Percentiles rank a stretch among this genome's conserved stretches.
phyloP scores from a whole-genome alignment of 2,888 invertebrate genomes.

The Callosobruchus maculatus region DNA sequence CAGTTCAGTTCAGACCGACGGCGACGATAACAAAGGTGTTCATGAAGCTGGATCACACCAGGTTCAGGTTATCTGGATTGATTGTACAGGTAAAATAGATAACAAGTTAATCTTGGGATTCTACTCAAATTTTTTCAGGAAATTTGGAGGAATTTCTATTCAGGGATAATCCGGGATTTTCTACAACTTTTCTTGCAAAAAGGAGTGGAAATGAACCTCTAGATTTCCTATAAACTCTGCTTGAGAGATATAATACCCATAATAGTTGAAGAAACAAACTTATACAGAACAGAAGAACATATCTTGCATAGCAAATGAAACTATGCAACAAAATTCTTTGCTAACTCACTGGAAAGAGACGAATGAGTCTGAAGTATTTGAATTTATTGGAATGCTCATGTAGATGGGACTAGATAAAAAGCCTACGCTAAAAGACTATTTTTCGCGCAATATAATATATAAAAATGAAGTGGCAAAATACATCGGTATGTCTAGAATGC shows the following conservation, averaged over 20 bases:
- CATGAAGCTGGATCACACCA: too few species aligned
- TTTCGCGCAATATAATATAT: conserved; percentile 6
- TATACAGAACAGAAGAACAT: conserved; percentile 12
- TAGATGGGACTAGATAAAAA: conserved; percentile 23
- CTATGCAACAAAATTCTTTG: conserved; percentile 1
- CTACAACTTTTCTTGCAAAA: neutral
- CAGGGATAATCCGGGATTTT: neutral
- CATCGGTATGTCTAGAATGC: conserved; percentile 8
- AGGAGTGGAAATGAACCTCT: neutral
- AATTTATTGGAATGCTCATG: conserved; percentile 19
- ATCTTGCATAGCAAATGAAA: conserved; percentile 7
- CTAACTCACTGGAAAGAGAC: conserved; percentile 10
- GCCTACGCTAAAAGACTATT: conserved; percentile 16
- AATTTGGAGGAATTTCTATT: neutral
- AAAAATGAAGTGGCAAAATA: conserved; percentile 3
- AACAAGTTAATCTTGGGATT: neutral
- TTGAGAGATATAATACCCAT: neutral
- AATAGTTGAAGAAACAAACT: conserved; percentile 11
- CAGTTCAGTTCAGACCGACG: too few species aligned
- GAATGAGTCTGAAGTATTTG: conserved; percentile 13
- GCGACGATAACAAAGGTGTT: too few species aligned
- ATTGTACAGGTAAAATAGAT: too few species aligned
- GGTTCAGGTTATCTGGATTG: too few species aligned
- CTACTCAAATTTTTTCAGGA: neutral
- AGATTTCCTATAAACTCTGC: neutral